A percentile compares a stretch with the other conserved stretches of the same genome.
phyloP scores from a whole-genome alignment of 2,797 vertebrate species.

The Scomberomorus guttatus region DNA sequence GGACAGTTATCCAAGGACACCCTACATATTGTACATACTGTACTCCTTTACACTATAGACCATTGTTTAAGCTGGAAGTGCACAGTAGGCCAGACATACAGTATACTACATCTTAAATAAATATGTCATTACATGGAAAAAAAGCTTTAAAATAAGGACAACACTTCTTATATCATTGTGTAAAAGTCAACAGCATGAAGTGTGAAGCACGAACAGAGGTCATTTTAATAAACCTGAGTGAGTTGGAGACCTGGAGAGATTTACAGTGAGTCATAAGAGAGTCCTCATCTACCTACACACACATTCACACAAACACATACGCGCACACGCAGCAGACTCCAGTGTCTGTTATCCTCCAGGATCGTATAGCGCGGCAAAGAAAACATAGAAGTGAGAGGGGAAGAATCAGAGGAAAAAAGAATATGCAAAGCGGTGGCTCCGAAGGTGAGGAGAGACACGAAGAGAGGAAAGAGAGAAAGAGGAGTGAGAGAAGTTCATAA shows the following conservation, averaged over 20 bases:
- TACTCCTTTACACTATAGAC: not conserved
- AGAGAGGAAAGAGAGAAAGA: constrained; percentile 26
- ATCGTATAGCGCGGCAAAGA: constrained; percentile 46
- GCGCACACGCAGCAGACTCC: constrained; percentile 1
- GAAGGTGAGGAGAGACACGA: constrained; percentile 28
- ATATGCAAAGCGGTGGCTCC: constrained; percentile 34
- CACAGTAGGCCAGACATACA: not conserved
- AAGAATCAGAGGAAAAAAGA: constrained; percentile 42
- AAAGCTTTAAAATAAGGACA: not conserved
- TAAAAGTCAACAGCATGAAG: constrained; percentile 7
- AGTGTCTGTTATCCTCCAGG: constrained; percentile 51
- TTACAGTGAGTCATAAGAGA: constrained; percentile 28
- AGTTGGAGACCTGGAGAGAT: constrained; percentile 22
- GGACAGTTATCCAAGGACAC: constrained; percentile 16
- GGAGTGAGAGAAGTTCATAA: constrained; percentile 37
- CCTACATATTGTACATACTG: constrained; percentile 33
- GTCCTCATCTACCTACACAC: not conserved
- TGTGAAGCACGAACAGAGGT: not conserved
- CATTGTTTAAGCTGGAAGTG: constrained; percentile 36
- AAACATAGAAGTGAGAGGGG: constrained; percentile 45
- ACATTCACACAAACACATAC: not conserved
- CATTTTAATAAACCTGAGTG: constrained; percentile 18
- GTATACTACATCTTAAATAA: constrained; percentile 9
- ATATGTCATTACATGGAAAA: not conserved
- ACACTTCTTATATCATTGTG: not conserved